Evolutionary conservation across 2,113 vertebrate species (phyloP).

Genomic region (Morone chrysops): DNA sequence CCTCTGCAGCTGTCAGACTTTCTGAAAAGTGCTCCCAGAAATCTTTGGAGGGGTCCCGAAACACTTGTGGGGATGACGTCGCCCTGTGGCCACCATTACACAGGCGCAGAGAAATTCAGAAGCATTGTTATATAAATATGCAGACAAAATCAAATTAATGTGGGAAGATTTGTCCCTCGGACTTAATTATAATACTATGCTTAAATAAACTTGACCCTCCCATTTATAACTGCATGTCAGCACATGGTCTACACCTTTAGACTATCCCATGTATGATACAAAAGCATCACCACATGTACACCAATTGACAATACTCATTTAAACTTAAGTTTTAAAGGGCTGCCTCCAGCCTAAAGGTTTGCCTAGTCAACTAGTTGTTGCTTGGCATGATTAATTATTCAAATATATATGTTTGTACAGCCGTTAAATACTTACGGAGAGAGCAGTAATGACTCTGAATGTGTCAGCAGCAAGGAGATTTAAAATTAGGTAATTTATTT

Average conservation of each 20-base stretch:
- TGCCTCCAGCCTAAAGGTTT: too few species aligned
- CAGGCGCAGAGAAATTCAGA: slow-evolving; percentile 57
- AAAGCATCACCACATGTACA: background rate
- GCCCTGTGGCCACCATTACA: slow-evolving; percentile 47
- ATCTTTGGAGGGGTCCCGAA: slow-evolving; percentile 58
- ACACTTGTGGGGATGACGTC: slow-evolving; percentile 49
- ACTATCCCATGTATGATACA: background rate
- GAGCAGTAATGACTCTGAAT: too few species aligned
- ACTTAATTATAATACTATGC: slow-evolving; percentile 50
- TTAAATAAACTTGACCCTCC: slow-evolving; percentile 53
- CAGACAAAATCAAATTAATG: slow-evolving; percentile 49
- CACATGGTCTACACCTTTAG: background rate
- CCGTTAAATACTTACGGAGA: too few species aligned
- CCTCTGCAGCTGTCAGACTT: slow-evolving; percentile 73
- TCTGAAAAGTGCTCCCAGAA: slow-evolving; percentile 62
- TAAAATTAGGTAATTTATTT: too few species aligned
- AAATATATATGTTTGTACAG: too few species aligned
- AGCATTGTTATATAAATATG: slow-evolving; percentile 43
- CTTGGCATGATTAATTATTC: too few species aligned
- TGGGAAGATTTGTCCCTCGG: slow-evolving; percentile 39
- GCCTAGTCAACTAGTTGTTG: too few species aligned
- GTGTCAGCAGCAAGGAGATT: too few species aligned
- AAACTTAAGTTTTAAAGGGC: too few species aligned
- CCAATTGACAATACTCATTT: too few species aligned
- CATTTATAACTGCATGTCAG: slow-evolving; percentile 38